Evolutionary conservation across 2,888 invertebrate species (phyloP).

Genomic region (Eulithis prunata): DNA sequence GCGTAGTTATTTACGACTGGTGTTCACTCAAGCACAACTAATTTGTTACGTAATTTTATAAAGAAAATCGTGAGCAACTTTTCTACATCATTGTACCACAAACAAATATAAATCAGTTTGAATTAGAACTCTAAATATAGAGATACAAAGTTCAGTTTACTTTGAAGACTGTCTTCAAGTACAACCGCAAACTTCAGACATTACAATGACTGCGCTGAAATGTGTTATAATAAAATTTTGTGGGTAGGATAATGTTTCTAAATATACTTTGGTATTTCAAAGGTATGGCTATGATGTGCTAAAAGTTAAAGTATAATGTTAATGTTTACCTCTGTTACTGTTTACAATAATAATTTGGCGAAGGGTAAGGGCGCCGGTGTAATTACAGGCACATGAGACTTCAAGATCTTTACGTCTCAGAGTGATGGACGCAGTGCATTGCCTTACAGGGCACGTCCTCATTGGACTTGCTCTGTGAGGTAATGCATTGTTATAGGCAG

Average conservation of each 20-base stretch:
- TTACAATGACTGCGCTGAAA: conserved; percentile 17
- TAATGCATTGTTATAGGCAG: too few species aligned
- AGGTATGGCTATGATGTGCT: not conserved
- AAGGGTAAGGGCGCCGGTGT: too few species aligned
- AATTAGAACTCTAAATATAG: not conserved
- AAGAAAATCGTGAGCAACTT: too few species aligned
- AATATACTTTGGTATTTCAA: conserved; percentile 18
- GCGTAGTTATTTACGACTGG: too few species aligned
- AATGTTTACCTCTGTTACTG: not conserved
- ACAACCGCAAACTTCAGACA: conserved; percentile 16
- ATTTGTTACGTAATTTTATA: too few species aligned
- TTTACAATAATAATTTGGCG: too few species aligned
- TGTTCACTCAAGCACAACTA: too few species aligned
- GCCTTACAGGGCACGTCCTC: too few species aligned
- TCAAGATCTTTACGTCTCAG: too few species aligned
- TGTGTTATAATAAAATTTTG: conserved; percentile 32
- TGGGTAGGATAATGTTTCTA: conserved; percentile 17
- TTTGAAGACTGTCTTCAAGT: not conserved
- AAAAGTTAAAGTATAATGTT: not conserved
- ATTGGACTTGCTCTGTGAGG: too few species aligned
- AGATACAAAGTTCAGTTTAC: conserved; percentile 1
- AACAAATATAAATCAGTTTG: not conserved
- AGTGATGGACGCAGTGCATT: too few species aligned
- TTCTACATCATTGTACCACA: not conserved
- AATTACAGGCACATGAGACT: too few species aligned